Evolutionary conservation across 2,888 invertebrate genomes (phyloP), one percentile per base, ranked within the genome.

Genomic region (Chloromyia formosa): DNA sequence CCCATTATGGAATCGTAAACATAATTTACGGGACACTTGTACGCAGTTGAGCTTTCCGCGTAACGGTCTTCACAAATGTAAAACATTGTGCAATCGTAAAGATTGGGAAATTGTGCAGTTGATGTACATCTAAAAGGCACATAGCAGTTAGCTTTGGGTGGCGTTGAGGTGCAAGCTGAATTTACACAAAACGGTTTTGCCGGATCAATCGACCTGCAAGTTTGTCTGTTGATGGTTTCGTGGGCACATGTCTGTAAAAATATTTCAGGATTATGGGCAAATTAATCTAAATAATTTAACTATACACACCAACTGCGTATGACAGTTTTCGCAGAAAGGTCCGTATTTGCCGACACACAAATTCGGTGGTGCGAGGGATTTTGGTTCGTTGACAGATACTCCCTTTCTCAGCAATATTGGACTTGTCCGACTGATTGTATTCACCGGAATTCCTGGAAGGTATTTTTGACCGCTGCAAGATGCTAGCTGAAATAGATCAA

Each of bases 51-150:
- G 12, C 12, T 20, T 35, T 45, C 0, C 2, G 42, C 7, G 20
- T 12, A 10, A 18, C 58, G 27, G 12, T 54, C 22, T 0, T 14
- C 3, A 22, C 78, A 78, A 10, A 75, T 61, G 45, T 73, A 75
- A 49, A 77, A 78, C 10, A 56, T 64, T 1, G 56, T 22, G 16
- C 78, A 78, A 42, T 78, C 68, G 14, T 40, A 20, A 1, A 71
- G 61, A 62, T 77, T 74, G 1, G 75, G 66, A 10, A 76, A 76
- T 1, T 61, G 89, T 89, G 82, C 90, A 86, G 81, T 89, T 14
- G 69, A 42, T n/a, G 74, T 73, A 35, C 78, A 78, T 1, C 73
- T 27, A 18, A 73, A 61, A 10, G 61, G 58, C 0, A 42, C 18
- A 14, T 40, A 7, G 20, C 71, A 71, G 18, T 1, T 12, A 2